phyloP scores from a whole-genome alignment of 1,140 invertebrate genomes.

The Globodera ellingtonae region DNA sequence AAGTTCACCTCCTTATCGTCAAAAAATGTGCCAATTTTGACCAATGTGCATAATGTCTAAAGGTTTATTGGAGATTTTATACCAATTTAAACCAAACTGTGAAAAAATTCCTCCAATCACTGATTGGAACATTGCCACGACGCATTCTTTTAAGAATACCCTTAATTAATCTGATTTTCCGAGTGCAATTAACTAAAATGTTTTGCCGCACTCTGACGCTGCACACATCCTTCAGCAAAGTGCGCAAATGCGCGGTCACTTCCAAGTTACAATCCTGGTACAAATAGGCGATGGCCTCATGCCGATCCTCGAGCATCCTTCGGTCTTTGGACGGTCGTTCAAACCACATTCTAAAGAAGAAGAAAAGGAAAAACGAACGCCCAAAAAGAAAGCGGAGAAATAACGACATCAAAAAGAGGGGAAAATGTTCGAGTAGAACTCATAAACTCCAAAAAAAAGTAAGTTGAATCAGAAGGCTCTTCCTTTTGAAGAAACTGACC shows the following conservation, averaged over 20 bases:
- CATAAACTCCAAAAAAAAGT: no score
- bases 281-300: conserved; percentile 58
- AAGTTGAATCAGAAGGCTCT: background rate
- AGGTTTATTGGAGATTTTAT: background rate
- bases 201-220: conserved; percentile 34
- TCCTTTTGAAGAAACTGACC: conserved; percentile 7
- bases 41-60: conserved; percentile 47
- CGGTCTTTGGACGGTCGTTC: conserved; percentile 49
- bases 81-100: conserved; percentile 28
- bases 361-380: background rate
- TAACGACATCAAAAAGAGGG: background rate
- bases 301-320: conserved; percentile 45
- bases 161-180: conserved; percentile 13
- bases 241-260: conserved; percentile 37
- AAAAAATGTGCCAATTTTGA: conserved; percentile 46
- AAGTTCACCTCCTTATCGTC: conserved; percentile 41
- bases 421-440: no score
- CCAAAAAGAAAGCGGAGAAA: background rate
- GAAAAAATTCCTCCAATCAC: conserved; percentile 55
- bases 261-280: conserved; percentile 57
- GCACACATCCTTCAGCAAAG: conserved; percentile 42
- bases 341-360: conserved; percentile 54
- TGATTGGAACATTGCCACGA: conserved; percentile 40
- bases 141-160: conserved; percentile 50
- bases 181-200: background rate